Conservation (phyloP, 2,888 invertebrate genomes). For the Lasioglossum pauxillum region DNA sequence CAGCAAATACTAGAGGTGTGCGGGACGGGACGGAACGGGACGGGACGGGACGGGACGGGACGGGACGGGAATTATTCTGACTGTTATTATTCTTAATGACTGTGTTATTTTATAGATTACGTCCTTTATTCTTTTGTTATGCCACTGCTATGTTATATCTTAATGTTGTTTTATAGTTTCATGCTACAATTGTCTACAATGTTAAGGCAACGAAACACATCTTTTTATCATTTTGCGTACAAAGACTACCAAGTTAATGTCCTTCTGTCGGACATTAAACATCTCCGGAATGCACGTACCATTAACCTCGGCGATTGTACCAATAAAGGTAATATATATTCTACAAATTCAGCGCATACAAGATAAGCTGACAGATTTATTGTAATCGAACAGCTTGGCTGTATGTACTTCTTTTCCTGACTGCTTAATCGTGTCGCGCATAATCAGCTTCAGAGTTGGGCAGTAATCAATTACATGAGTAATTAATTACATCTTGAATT, state of each 20-base stretch:
- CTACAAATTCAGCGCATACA: not conserved
- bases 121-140: too few species aligned
- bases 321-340: slow-evolving; percentile 12
- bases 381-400: not conserved
- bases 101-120: too few species aligned
- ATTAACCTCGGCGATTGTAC: slow-evolving; percentile 6
- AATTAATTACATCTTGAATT: too few species aligned
- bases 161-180: not conserved
- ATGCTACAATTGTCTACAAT: not conserved
- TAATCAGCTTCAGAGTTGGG: not conserved
- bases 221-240: not conserved
- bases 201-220: not conserved
- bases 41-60: too few species aligned
- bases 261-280: not conserved
- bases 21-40: too few species aligned
- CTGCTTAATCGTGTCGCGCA: not conserved
- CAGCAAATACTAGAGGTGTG: too few species aligned
- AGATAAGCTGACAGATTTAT: slow-evolving; percentile 8
- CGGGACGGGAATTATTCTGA: too few species aligned
- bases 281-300: not conserved
- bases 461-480: too few species aligned
- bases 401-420: not conserved
- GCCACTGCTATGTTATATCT: not conserved
- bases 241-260: not conserved
- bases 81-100: too few species aligned